Percentiles rank a stretch among this genome's conserved stretches.
Conservation (phyloP, 2,888 invertebrate species). For the Selenia dentaria region DNA sequence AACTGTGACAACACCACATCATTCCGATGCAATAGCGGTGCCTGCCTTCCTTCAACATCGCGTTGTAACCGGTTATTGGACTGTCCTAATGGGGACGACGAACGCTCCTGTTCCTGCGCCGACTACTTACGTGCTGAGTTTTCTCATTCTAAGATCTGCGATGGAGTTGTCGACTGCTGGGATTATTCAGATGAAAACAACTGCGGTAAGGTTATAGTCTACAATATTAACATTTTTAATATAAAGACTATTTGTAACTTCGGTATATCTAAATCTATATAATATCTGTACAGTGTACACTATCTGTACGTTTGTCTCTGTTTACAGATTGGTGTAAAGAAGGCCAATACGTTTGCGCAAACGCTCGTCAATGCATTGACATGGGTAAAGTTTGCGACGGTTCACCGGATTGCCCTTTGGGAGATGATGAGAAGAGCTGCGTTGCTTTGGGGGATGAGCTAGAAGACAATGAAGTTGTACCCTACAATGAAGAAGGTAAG, state of each 20-base stretch:
- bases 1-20: slow-evolving; percentile 78
- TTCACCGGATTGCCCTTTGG: slow-evolving; percentile 87
- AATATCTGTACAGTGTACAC: too few relatives aligned
- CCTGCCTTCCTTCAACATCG: slow-evolving; percentile 86
- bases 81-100: slow-evolving; percentile 89
- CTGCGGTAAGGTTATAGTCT: too few relatives aligned
- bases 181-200: slow-evolving; percentile 91
- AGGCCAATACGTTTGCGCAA: slow-evolving; percentile 90
- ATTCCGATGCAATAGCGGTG: slow-evolving; percentile 86
- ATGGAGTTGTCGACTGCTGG: slow-evolving; percentile 91
- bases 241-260: too few relatives aligned
- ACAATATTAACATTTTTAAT: too few relatives aligned
- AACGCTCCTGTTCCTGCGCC: slow-evolving; percentile 89
- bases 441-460: slow-evolving; percentile 86
- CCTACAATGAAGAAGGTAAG: slow-evolving; percentile 86
- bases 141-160: slow-evolving; percentile 90
- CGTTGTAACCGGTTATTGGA: slow-evolving; percentile 90
- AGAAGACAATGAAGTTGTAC: slow-evolving; percentile 83
- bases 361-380: slow-evolving; percentile 88
- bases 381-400: slow-evolving; percentile 88
- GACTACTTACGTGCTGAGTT: slow-evolving; percentile 89
- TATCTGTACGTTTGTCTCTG: too few relatives aligned
- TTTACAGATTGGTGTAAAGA: slow-evolving; percentile 92
- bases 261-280: too few relatives aligned
- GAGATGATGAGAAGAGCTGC: slow-evolving; percentile 91